These are phyloP conservation scores for Psephotus haematonotus DNA, from an alignment of 2,113 vertebrate genomes.

Conservation along the genomic window DNA sequence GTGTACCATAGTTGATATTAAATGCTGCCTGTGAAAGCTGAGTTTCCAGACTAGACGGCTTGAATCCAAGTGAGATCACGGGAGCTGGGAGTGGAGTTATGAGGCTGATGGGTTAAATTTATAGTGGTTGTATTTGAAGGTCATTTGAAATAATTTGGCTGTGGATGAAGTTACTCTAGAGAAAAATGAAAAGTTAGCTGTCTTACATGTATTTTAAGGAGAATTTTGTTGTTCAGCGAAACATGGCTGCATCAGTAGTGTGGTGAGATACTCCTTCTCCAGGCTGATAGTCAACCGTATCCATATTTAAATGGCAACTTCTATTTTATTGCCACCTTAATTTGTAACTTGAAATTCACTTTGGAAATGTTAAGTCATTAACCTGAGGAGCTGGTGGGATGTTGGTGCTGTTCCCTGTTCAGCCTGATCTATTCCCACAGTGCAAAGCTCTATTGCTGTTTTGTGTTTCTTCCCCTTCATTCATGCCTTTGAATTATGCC, in stretches of 20 bases:
- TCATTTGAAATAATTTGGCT: neutral
- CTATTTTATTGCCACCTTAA: neutral
- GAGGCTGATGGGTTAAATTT: neutral
- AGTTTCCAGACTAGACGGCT: neutral
- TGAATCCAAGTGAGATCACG: neutral
- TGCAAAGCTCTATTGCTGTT: neutral
- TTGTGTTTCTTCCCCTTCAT: neutral
- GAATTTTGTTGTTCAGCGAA: neutral
- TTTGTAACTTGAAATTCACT: neutral
- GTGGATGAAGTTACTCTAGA: neutral
- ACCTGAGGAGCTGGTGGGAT: neutral
- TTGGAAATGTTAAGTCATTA: neutral
- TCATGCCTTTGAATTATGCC: neutral
- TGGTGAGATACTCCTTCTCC: neutral
- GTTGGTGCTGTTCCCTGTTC: neutral
- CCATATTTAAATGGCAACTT: neutral
- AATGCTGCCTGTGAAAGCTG: neutral
- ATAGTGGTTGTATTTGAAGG: neutral
- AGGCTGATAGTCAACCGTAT: accelerated
- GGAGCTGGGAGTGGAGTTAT: neutral
- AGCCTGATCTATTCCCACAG: neutral
- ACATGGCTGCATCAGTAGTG: accelerated
- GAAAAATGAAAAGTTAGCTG: neutral
- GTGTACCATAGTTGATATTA: neutral
- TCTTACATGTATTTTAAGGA: neutral